Conservation (phyloP, 2,113 vertebrate genomes). For the Chlorocebus sabaeus region DNA sequence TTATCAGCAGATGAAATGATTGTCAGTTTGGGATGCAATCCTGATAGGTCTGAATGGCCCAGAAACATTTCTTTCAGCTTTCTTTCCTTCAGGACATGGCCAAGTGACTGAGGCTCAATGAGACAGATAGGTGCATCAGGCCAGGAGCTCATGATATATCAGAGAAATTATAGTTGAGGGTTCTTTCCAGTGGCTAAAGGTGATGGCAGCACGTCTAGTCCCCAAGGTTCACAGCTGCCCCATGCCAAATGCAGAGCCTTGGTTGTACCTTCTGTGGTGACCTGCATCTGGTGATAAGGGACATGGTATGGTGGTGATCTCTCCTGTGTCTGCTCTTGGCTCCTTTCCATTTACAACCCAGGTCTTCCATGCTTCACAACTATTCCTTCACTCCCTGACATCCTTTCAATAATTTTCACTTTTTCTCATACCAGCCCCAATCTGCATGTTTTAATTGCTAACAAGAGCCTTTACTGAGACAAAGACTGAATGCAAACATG, state of each 20-base stretch:
- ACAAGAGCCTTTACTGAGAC: neutral
- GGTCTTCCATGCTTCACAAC: neutral
- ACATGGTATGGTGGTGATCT: accelerated
- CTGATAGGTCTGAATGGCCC: neutral
- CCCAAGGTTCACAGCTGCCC: too few relatives aligned
- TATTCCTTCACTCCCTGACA: neutral
- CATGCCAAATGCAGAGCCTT: neutral
- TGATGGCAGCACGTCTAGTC: neutral
- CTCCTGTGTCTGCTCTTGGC: accelerated
- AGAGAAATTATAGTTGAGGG: neutral
- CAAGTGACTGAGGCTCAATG: accelerated
- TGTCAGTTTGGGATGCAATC: neutral
- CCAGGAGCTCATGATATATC: accelerated
- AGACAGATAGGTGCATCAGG: accelerated
- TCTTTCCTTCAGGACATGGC: neutral
- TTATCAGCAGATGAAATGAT: neutral
- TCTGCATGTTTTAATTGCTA: neutral
- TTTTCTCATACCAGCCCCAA: neutral
- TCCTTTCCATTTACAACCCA: neutral
- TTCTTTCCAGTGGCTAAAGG: neutral
- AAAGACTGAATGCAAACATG: neutral
- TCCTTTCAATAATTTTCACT: neutral
- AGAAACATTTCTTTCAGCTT: neutral
- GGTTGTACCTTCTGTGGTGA: too few relatives aligned
- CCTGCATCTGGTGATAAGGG: neutral